Conservation (phyloP, 2,888 invertebrate species). For the Kryphioiulus occultus region DNA sequence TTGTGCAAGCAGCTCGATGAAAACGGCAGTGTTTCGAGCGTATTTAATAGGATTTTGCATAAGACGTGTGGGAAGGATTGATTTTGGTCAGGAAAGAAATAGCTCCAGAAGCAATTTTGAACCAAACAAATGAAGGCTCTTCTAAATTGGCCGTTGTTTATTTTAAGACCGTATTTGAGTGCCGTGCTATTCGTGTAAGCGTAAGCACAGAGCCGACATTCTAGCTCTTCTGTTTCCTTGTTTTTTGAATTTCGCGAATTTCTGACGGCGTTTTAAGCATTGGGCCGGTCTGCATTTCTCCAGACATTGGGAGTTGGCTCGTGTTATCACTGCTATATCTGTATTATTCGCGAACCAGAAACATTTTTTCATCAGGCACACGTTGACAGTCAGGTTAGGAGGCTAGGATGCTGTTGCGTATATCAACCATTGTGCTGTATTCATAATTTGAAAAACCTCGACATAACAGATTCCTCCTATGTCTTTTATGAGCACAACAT, state of each 20-base stretch:
- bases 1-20: background rate
- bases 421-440: no score
- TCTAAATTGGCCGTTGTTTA: slow-evolving; percentile 4
- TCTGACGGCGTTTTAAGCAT: background rate
- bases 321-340: no score
- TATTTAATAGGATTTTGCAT: background rate
- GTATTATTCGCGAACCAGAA: no score
- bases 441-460: no score
- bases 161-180: slow-evolving; percentile 17
- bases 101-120: background rate
- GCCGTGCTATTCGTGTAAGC: background rate
- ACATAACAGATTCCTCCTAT: no score
- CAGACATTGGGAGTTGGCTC: background rate
- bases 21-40: background rate
- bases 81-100: slow-evolving; percentile 10
- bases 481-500: no score
- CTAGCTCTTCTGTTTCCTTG: slow-evolving; percentile 25
- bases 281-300: background rate
- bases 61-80: background rate
- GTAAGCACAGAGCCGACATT: slow-evolving; percentile 6
- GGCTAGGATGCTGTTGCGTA: no score
- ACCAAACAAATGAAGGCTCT: slow-evolving; percentile 3
- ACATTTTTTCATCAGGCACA: no score
- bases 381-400: no score
- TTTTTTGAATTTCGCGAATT: slow-evolving; percentile 18